Evolutionary conservation across 2,797 vertebrate species (phyloP).

Genomic region (Smutsia gigantea): DNA sequence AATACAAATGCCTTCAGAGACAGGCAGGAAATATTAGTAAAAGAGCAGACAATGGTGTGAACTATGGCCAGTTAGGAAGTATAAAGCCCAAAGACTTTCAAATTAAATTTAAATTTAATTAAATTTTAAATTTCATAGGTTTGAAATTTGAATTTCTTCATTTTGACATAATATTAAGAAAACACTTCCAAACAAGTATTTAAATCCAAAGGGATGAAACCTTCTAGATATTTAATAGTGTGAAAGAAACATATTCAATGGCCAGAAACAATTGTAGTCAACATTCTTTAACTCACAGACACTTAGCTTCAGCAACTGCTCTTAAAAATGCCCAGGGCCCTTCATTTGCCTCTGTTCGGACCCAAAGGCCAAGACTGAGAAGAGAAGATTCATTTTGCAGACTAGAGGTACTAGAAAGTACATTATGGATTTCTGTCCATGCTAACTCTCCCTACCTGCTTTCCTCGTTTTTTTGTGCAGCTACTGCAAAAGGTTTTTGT

Average conservation of each 20-base stretch:
- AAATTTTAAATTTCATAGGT: neutral
- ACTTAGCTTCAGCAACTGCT: neutral
- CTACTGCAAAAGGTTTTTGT: neutral
- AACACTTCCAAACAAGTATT: neutral
- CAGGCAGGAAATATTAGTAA: neutral
- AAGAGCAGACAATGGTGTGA: neutral
- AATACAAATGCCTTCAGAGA: neutral
- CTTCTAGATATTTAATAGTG: neutral
- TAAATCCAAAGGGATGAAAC: slow-evolving; percentile 3
- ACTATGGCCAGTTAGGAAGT: neutral
- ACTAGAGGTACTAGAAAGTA: neutral
- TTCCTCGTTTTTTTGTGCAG: neutral
- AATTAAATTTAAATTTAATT: neutral
- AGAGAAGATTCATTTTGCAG: neutral
- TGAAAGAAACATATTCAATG: neutral
- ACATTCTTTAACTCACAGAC: neutral
- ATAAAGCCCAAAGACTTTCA: neutral
- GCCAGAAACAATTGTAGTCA: neutral
- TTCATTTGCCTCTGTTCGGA: neutral
- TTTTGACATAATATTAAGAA: neutral
- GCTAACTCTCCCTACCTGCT: neutral
- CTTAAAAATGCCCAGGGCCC: neutral
- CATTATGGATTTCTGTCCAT: neutral
- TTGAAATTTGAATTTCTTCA: neutral
- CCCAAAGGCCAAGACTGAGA: neutral